These are phyloP conservation scores for Agrotis puta DNA, from an alignment of 2,888 invertebrate species.

Conservation along the genomic window DNA sequence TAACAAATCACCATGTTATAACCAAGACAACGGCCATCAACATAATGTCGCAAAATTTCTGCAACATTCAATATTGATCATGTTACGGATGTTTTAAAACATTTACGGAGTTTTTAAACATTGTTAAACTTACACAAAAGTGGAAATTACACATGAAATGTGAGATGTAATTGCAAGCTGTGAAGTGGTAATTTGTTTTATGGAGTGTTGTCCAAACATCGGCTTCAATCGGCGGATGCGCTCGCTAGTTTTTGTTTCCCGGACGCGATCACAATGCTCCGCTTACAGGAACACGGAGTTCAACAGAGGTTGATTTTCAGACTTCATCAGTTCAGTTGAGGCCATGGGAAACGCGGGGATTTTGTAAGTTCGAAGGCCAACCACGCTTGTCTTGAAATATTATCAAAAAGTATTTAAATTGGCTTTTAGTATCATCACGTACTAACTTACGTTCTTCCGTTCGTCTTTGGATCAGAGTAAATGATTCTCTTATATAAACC, in stretches of 20 bases:
- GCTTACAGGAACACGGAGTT: constrained; percentile 68
- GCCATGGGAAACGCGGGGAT: constrained; percentile 55
- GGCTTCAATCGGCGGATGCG: constrained; percentile 74
- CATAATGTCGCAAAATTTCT: not conserved
- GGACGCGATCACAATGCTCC: constrained; percentile 61
- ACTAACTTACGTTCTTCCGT: not conserved
- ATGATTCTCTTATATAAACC: not conserved
- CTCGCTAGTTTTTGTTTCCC: constrained; percentile 69
- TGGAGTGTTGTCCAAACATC: constrained; percentile 57
- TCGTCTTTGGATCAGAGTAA: too few relatives aligned
- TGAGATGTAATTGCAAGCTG: constrained; percentile 8
- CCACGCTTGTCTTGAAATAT: not conserved
- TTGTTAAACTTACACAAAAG: constrained; percentile 18
- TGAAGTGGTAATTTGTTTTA: constrained; percentile 33
- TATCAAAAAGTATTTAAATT: not conserved
- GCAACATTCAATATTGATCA: constrained; percentile 9
- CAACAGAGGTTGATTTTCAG: constrained; percentile 79
- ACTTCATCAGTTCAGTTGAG: constrained; percentile 64
- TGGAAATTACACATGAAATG: constrained; percentile 26
- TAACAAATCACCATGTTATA: not conserved
- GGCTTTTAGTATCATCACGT: not conserved
- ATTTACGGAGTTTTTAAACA: constrained; percentile 31
- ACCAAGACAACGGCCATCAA: constrained; percentile 1
- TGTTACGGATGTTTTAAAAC: not conserved
- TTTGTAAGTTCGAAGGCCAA: not conserved